These are phyloP conservation scores for Cephalotes varians DNA, from an alignment of 2,888 invertebrate species.

Conservation along the genomic window DNA sequence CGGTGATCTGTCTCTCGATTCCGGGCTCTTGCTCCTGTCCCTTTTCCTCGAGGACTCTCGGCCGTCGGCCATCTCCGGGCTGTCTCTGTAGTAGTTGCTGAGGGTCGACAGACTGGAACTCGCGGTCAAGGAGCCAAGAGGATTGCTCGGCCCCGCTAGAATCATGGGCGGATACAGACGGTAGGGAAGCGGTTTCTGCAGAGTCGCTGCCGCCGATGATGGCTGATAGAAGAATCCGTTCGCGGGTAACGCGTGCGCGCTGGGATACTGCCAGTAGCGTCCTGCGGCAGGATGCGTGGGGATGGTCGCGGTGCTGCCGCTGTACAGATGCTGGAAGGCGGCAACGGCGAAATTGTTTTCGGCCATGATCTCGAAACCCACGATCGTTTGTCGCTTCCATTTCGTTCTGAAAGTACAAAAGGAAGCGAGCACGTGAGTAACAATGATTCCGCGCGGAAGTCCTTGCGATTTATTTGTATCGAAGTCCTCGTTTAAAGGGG, in stretches of 20 bases:
- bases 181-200: slow-evolving; percentile 95
- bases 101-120: slow-evolving; percentile 86
- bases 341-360: slow-evolving; percentile 98
- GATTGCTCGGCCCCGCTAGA: slow-evolving; percentile 90
- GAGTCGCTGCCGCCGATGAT: slow-evolving; percentile 90
- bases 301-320: slow-evolving; percentile 85
- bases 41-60: slow-evolving; percentile 76
- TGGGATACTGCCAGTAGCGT: slow-evolving; percentile 86
- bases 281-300: slow-evolving; percentile 81
- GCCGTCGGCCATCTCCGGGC: slow-evolving; percentile 79
- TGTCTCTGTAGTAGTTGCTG: slow-evolving; percentile 82
- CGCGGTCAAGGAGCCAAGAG: slow-evolving; percentile 89
- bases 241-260: slow-evolving; percentile 87
- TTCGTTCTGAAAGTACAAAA: slow-evolving; percentile 93
- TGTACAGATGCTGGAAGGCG: slow-evolving; percentile 98
- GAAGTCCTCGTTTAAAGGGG: neutral
- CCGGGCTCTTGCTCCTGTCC: slow-evolving; percentile 81
- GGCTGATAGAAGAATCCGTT: slow-evolving; percentile 94
- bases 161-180: slow-evolving; percentile 88
- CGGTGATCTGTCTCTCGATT: slow-evolving; percentile 74
- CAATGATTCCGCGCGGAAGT: neutral
- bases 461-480: neutral
- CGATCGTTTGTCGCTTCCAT: slow-evolving; percentile 99
- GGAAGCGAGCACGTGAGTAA: neutral
- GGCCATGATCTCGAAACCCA: slow-evolving; percentile 97